Evolutionary conservation across 2,888 invertebrate genomes (phyloP).

Genomic region (Drosophila phalerata): DNA sequence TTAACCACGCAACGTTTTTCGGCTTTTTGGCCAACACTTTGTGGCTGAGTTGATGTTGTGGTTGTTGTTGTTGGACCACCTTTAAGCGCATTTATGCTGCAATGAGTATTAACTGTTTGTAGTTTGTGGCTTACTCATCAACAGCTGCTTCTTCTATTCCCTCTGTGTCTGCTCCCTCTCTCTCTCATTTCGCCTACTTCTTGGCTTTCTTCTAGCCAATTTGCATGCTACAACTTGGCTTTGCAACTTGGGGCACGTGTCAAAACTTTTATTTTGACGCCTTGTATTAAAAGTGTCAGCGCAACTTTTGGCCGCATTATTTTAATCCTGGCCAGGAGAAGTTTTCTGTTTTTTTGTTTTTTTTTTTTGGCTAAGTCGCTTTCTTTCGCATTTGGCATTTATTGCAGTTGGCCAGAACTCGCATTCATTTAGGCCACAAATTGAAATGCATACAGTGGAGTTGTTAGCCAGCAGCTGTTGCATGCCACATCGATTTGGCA

Average conservation of each 20-base stretch:
- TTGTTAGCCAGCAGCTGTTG: constrained; percentile 71
- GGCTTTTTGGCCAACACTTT: constrained; percentile 27
- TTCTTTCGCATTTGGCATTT: constrained; percentile 25
- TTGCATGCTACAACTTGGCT: constrained; percentile 26
- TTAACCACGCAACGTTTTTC: constrained; percentile 70
- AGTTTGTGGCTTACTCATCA: constrained; percentile 20
- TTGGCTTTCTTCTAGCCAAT: background rate
- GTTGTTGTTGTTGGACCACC: constrained; percentile 12
- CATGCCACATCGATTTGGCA: constrained; percentile 73
- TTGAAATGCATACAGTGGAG: constrained; percentile 66
- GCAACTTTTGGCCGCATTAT: constrained; percentile 28
- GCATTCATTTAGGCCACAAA: constrained; percentile 57
- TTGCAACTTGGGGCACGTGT: constrained; percentile 18
- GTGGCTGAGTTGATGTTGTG: constrained; percentile 24
- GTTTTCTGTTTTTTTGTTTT: background rate
- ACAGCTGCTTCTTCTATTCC: background rate
- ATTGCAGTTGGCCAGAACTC: constrained; percentile 24
- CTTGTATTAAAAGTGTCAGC: constrained; percentile 70
- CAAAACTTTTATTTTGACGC: constrained; percentile 62
- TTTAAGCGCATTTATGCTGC: constrained; percentile 52
- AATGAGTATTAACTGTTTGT: constrained; percentile 43
- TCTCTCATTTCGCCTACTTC: too few species aligned
- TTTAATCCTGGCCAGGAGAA: constrained; percentile 49
- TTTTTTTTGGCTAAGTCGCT: constrained; percentile 4
- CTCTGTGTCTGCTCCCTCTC: background rate